phyloP scores from a whole-genome alignment of 2,888 invertebrate species.

The Scrobipalpa atriplicella region DNA sequence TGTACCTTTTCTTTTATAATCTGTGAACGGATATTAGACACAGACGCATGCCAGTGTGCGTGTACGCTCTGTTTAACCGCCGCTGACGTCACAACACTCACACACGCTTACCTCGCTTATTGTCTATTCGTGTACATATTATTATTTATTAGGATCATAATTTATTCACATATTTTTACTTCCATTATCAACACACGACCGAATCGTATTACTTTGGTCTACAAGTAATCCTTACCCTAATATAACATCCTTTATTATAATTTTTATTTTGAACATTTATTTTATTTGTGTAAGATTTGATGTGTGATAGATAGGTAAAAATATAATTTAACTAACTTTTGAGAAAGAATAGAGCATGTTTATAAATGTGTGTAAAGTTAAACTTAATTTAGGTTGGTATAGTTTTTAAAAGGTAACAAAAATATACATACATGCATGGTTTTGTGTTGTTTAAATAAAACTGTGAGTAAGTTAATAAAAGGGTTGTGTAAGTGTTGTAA shows the following conservation, averaged over 20 bases:
- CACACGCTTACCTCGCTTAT: slow-evolving; percentile 59
- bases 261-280: background rate
- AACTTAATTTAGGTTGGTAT: no score
- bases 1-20: background rate
- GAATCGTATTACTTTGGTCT: slow-evolving; percentile 63
- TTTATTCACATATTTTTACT: slow-evolving; percentile 31
- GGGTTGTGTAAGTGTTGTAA: background rate
- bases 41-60: slow-evolving; percentile 39
- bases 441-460: background rate
- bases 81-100: slow-evolving; percentile 47
- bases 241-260: background rate
- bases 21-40: background rate
- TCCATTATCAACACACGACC: slow-evolving; percentile 45
- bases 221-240: slow-evolving; percentile 23
- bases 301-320: background rate
- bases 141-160: slow-evolving; percentile 41
- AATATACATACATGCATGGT: background rate
- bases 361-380: slow-evolving; percentile 1
- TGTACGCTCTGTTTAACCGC: slow-evolving; percentile 53
- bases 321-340: background rate
- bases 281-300: background rate
- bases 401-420: no score
- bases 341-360: slow-evolving; percentile 1
- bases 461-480: background rate
- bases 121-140: slow-evolving; percentile 57